phyloP scores from a whole-genome alignment of 2,888 invertebrate species.

The Diaphora mendica region DNA sequence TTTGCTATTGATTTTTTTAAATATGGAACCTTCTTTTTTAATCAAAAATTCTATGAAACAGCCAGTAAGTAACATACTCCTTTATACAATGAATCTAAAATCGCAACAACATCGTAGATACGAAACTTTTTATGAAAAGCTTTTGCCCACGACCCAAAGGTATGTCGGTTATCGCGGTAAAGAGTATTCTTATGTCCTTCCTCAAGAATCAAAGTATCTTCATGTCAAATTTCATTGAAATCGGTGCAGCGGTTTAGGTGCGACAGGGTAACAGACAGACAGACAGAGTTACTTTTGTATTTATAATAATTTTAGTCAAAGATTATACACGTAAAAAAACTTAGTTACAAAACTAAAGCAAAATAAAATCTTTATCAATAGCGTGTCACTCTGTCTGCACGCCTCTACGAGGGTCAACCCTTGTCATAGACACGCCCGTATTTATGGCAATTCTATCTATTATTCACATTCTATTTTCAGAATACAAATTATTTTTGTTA shows the following conservation, averaged over 20 bases:
- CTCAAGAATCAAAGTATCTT: too few relatives aligned
- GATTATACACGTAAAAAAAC: too few relatives aligned
- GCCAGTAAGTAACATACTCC: not conserved
- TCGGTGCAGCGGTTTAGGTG: too few relatives aligned
- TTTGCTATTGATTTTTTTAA: not conserved
- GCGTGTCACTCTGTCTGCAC: slow-evolving; percentile 51
- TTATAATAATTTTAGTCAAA: too few relatives aligned
- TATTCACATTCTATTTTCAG: slow-evolving; percentile 23
- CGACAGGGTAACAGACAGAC: too few relatives aligned
- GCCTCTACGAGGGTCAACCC: slow-evolving; percentile 54
- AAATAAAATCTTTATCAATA: slow-evolving; percentile 43
- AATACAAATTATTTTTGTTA: slow-evolving; percentile 49
- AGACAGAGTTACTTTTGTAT: too few relatives aligned
- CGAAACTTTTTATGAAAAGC: too few relatives aligned
- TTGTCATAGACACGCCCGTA: slow-evolving; percentile 54
- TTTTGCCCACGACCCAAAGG: too few relatives aligned
- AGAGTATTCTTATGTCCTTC: too few relatives aligned
- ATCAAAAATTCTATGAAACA: not conserved
- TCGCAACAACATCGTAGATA: not conserved
- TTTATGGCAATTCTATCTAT: slow-evolving; percentile 50
- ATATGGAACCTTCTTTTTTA: not conserved
- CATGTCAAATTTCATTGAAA: too few relatives aligned
- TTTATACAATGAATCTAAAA: not conserved
- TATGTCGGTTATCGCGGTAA: too few relatives aligned
- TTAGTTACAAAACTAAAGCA: slow-evolving; percentile 32